phyloP scores from a whole-genome alignment of 2,113 vertebrate genomes.

The Rhineura floridana region DNA sequence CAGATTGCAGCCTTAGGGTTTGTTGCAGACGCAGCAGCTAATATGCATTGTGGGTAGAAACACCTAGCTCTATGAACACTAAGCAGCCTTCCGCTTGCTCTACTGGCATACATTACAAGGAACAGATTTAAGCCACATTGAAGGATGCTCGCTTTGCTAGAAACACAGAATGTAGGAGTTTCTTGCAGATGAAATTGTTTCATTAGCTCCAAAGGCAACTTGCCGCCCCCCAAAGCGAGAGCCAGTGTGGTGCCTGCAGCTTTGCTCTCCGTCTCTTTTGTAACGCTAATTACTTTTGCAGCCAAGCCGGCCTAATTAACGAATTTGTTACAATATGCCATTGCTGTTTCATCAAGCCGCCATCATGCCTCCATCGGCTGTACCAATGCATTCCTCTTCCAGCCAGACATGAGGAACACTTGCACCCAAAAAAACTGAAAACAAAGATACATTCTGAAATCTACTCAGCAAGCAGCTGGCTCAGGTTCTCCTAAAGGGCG shows the following conservation, averaged over 20 bases:
- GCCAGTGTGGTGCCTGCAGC: rapidly evolving
- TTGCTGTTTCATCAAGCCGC: conserved; percentile 17
- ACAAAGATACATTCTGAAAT: neutral
- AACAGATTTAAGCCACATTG: neutral
- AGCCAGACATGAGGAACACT: neutral
- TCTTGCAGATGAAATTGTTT: neutral
- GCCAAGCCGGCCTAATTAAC: conserved; percentile 30
- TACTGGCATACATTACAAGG: neutral
- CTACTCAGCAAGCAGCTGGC: neutral
- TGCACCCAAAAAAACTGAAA: neutral
- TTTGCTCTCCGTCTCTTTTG: neutral
- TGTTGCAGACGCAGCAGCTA: neutral
- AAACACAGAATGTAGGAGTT: neutral
- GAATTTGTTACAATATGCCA: conserved; percentile 33
- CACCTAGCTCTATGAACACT: neutral
- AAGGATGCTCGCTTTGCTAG: neutral
- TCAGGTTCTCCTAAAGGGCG: neutral
- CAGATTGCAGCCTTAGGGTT: neutral
- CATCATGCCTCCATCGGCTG: neutral
- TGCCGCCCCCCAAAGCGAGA: neutral
- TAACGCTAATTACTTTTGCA: conserved; percentile 9
- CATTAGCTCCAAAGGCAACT: neutral
- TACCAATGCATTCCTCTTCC: neutral
- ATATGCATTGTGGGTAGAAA: neutral
- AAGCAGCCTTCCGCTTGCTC: neutral